Evolutionary conservation across 2,113 vertebrate species (phyloP).

Genomic region (Sinocyclocheilus rhinocerous): DNA sequence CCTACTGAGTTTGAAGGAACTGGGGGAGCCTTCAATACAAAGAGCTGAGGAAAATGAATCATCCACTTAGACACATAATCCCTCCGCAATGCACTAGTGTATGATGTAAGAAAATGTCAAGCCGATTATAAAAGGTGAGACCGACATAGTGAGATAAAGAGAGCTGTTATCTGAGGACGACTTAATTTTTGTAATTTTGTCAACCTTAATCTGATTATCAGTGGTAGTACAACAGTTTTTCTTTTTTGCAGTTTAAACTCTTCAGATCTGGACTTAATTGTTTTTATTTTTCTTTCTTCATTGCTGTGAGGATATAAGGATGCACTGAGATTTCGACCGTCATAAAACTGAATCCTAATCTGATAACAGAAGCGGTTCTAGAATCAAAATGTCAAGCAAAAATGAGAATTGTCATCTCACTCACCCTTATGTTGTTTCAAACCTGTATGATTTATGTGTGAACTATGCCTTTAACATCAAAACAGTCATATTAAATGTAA

Average conservation of each 20-base stretch:
- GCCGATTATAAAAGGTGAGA: not conserved
- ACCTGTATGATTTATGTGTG: not conserved
- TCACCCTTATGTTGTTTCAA: not conserved
- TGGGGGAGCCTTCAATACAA: slow-evolving; percentile 50
- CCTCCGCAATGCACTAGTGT: slow-evolving; percentile 14
- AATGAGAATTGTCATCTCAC: not conserved
- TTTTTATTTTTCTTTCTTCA: not conserved
- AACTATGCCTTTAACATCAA: not conserved
- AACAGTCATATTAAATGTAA: not conserved
- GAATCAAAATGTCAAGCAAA: not conserved
- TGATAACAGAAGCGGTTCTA: not conserved
- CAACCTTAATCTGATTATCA: slow-evolving; percentile 44
- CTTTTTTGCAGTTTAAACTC: not conserved
- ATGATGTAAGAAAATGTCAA: slow-evolving; percentile 37
- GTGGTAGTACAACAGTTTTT: not conserved
- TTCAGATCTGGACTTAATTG: not conserved
- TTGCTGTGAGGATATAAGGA: not conserved
- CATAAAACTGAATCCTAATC: not conserved
- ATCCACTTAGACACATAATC: slow-evolving; percentile 36
- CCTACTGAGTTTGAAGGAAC: slow-evolving; percentile 63
- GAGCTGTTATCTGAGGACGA: not conserved
- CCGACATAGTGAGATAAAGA: slow-evolving; percentile 7
- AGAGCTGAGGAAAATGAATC: slow-evolving; percentile 40
- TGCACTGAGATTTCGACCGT: not conserved
- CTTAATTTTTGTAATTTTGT: slow-evolving; percentile 11